These are phyloP conservation scores for Naso thynnoides DNA, from an alignment of 2,797 vertebrate genomes.

Conservation along the genomic window DNA sequence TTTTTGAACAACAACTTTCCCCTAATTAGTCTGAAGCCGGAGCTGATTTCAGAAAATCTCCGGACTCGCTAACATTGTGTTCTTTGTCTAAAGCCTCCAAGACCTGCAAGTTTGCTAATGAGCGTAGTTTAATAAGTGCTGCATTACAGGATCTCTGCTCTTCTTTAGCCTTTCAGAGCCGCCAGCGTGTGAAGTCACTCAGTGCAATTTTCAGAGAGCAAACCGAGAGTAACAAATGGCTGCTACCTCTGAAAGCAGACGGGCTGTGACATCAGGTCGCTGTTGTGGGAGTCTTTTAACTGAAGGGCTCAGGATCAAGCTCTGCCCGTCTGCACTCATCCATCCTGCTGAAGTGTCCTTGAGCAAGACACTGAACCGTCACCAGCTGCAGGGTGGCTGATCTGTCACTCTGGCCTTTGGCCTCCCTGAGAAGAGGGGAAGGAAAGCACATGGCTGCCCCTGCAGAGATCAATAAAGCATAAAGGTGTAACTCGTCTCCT, in stretches of 20 bases:
- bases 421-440: constrained; percentile 9
- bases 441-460: constrained; percentile 20
- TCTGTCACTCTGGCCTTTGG: constrained; percentile 50
- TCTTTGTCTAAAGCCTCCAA: constrained; percentile 10
- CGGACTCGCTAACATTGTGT: neutral
- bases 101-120: constrained; percentile 28
- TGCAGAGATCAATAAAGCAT: constrained; percentile 42
- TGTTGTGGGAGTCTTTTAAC: constrained; percentile 26
- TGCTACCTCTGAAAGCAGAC: constrained; percentile 30
- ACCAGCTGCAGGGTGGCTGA: constrained; percentile 33
- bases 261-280: constrained; percentile 27
- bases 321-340: constrained; percentile 43
- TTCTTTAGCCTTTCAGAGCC: constrained; percentile 21
- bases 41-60: neutral
- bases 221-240: constrained; percentile 51
- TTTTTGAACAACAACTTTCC: constrained; percentile 1
- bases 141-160: constrained; percentile 19
- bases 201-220: constrained; percentile 36
- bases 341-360: constrained; percentile 58
- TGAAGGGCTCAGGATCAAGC: constrained; percentile 55
- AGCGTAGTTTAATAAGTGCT: constrained; percentile 13
- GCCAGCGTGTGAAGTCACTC: constrained; percentile 11
- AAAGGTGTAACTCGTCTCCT: constrained; percentile 20
- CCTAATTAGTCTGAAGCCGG: constrained; percentile 21
- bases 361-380: constrained; percentile 42